Evolutionary conservation across 1,140 invertebrate species (phyloP), one percentile per base, ranked within the genome.

Genomic region (Drosophila subobscura): DNA sequence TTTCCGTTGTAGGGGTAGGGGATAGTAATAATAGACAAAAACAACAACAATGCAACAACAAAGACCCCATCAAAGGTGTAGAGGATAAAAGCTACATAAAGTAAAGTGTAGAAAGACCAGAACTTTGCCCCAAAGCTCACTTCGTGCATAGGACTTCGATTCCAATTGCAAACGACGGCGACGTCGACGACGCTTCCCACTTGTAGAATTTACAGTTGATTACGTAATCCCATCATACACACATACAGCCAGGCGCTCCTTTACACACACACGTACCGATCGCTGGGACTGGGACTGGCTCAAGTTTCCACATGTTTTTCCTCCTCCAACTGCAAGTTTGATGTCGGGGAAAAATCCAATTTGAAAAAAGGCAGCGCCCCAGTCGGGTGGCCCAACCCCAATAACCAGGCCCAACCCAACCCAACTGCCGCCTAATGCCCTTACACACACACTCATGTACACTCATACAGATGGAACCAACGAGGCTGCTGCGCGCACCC

Each of bases 291-390:
- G 79, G 78, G 60, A 56, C 83, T 79, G 70, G 74, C 72, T 86
- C 75, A 77, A 78, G 72, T 88, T 88, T 88, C 81, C 83, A 86
- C 83, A 88, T 88, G 83, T 68, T 88, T 86, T 86, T 79, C 79
- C 73, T 72, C 66, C 61, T 74, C 25, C 25, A 27, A 27, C 25
- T 27, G 4, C 65, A 22, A 67, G 54, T 68, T 46, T 49, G 37
- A 51, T 55, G 66, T 51, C 51, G 64, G 41, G 44, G 65, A 68
- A 68, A 68, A 56, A 37, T 60, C 71, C 73, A 61, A 58, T 54
- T 65, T 66, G 61, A 57, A 66, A 77, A 79, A 70, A 64, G 63
- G 59, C 70, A 65, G 57, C 41, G 55, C 33, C n/a, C 53, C 25
- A 53, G 47, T 50, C 66, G 37, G 37, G 55, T 53, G 47, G 72